Evolutionary conservation across 1,140 invertebrate genomes (phyloP), one percentile per base, ranked within the genome.

Genomic region (Scaptomyza hsui): DNA sequence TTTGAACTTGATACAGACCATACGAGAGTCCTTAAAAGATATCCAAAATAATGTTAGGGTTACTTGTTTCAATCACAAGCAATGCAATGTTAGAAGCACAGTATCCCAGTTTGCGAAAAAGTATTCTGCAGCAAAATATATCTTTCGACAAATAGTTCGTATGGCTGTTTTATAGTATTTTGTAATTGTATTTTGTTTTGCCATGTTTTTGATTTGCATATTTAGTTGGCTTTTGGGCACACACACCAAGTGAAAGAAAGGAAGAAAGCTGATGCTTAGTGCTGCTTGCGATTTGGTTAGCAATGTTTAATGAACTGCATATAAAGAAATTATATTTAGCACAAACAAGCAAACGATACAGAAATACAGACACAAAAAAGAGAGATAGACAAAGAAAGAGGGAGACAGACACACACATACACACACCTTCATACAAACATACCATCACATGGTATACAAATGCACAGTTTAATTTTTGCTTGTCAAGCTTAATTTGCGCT

Each of bases 401-500:
- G 15, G n/a, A 15, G 52, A 21, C 42, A 57, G 51, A 48, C 69
- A 79, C 47, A 57, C 72, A 60, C 10, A 52, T 26, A 77, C 53
- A 52, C 42, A 70, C 32, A 63, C 39, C 0, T 7, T 7, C 9
- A 29, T 37, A 21, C 39, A 39, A 15, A 42, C 51, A n/a, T 12
- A n/a, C 32, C 4, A 37, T 45, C 16, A 61, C 42, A 45, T 49
- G 24, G 41, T 52, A 52, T 19, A 73, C 61, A 72, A 69, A 75
- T 82, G 76, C 48, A 81, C 67, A 85, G 78, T 86, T 86, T 86
- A 88, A 88, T 88, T 88, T 88, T 88, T 88, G 82, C 82, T 88
- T 88, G 82, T 89, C 82, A 88, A 82, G 82, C 82, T 88, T 88
- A 82, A 88, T 88, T 88, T 89, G 83, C 82, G 83, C 82, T 89